Evolutionary conservation across 92 coral and sea anemone species (phyloP), one percentile per base, ranked within the genome.

Genomic region (Bergia sp.): DNA sequence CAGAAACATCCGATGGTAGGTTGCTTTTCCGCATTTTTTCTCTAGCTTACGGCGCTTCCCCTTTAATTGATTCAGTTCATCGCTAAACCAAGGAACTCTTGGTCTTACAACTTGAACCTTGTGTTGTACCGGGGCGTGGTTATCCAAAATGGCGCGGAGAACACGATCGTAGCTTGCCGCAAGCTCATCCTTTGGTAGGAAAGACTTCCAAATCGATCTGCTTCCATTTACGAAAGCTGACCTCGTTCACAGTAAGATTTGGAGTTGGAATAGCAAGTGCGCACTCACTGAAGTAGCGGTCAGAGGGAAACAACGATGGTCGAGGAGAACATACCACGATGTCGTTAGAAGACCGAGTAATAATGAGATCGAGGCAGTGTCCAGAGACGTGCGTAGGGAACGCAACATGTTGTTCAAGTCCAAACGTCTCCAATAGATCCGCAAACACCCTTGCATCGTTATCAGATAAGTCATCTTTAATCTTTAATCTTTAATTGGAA

Each of bases 211-310:
- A 71, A 81, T 88, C 53, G 66, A 80, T 80, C 41, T 73, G 82
- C 80, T 45, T 76, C 69, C 37, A 86, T 74, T 57, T 86, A 41
- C 85, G 50, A 69, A 76, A 86, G 55, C 45, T 73, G 69, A 45
- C 50, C 7, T 4, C 9, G 8, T 45, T 45, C 50, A 45, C 50
- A 45, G 50, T 7, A 45, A 45, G 50, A 45, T 45, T 10, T 3
- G 50, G 9, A 45, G 50, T 45, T 47, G 87, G 86, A 81, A 81
- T 81, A 67, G 90, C 81, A 76, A 82, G 90, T 41, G 20, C 61
- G 23, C 93, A 91, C 74, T 91, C 93, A 50, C 75, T 87, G 73
- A 91, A 91, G 44, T 90, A 87, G 74, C 88, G 93, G 58, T 91
- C 88, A n/a, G 93, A 87, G 29, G 87, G 61, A 81, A 64, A 87